Conservation (phyloP, 1,140 invertebrate genomes). For the Tetragnatha versicolor region DNA sequence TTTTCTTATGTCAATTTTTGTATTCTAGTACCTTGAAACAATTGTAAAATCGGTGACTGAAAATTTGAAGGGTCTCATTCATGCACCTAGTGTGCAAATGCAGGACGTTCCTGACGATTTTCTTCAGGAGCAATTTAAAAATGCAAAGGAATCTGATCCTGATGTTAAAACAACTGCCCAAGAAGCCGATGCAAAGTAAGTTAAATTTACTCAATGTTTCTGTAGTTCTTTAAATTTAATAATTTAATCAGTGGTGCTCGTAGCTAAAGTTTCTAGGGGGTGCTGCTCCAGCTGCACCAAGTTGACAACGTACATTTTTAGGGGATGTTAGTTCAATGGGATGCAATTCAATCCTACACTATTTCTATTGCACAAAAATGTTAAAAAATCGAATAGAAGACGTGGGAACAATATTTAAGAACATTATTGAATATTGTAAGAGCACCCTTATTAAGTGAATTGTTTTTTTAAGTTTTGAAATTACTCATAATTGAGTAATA, state of each 20-base stretch:
- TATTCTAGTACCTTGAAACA: constrained; percentile 79
- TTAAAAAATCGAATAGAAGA: too few relatives aligned
- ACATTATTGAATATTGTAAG: too few relatives aligned
- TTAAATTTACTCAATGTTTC: not conserved
- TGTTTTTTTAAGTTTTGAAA: too few relatives aligned
- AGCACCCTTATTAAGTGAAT: too few relatives aligned
- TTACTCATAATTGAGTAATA: too few relatives aligned
- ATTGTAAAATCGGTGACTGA: constrained; percentile 62
- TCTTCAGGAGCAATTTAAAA: constrained; percentile 64
- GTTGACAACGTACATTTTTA: not conserved
- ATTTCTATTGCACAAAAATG: too few relatives aligned
- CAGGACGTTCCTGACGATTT: constrained; percentile 83
- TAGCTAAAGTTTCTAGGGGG: not conserved
- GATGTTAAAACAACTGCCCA: constrained; percentile 5
- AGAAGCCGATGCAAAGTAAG: constrained; percentile 51
- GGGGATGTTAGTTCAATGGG: too few relatives aligned
- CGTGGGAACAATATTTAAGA: too few relatives aligned
- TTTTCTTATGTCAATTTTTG: too few relatives aligned
- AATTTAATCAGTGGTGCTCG: constrained; percentile 44
- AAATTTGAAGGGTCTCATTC: constrained; percentile 61
- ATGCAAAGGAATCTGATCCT: constrained; percentile 54
- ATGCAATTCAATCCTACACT: too few relatives aligned
- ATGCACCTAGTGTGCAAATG: constrained; percentile 80
- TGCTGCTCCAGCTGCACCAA: not conserved
- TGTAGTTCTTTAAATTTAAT: not conserved